Base-by-base conservation (phyloP, 2,113 vertebrate genomes). In the Lepisosteus osseus region DNA sequence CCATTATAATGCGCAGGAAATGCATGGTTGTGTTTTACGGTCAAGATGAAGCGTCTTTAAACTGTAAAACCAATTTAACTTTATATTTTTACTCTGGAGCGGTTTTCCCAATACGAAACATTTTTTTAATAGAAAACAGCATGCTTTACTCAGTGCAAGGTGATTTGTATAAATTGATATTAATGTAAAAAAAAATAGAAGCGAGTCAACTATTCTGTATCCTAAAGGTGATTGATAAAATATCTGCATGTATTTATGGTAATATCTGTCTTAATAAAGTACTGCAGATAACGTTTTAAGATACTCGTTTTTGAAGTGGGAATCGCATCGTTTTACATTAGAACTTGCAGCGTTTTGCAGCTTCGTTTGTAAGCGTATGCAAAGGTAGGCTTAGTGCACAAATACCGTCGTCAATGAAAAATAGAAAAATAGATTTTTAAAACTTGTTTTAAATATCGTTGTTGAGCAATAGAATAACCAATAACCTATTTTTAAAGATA, bases 181-280 rank as follows among this genome's bases (percentile, higher is more conserved):
- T 81, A 80, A 83, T 86, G 83, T 86, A 85, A 87, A 80, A 75
- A 81, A 62, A 8, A 17, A 65, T 15, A 72, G 66, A 70, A 80
- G 69, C 75, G 77, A 73, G 76, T 80, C 80, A 76, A 78, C 84
- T 86, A 75, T 88, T 79, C 67, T 89, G 86, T 91, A 86, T 78
- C 74, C 78, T 79, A 77, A 85, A 79, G 84, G 82, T 87, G 83
- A 89, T 86, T 84, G 73, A 9, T 78, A 84, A 79, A 80, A 56
- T 69, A 67, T 88, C 78, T 78, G 80, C 75, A 73, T 84, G 85
- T 91, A 86, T 88, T 87, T 83, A 84, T 88, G 82, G 79, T 83
- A 81, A 86, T 79, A 84, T 89, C 80, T 87, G 84, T 87, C 87
- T 89, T 81, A 90, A 91, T 91, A 91, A 92, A 92, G 77, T 82